Evolutionary conservation across 2,797 vertebrate genomes (phyloP), one percentile per base, ranked within the genome.

Genomic region (Gobio occitaniae): DNA sequence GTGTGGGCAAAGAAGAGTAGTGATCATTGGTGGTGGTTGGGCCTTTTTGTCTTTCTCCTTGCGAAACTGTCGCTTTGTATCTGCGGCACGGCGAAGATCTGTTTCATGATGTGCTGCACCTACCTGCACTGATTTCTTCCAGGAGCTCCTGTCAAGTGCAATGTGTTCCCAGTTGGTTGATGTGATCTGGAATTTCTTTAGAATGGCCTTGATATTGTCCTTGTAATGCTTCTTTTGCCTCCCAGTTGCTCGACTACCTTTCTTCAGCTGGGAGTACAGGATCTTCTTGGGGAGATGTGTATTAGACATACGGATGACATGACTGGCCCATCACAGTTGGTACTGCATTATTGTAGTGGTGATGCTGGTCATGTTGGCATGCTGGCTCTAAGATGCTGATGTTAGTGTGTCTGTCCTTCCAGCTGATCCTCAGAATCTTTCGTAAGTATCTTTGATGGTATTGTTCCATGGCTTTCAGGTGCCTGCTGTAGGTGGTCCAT

Each of bases 351-450:
- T 50, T 50, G 15, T 5, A 50, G 48, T 15, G 48, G 48, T 48
- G 48, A 15, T 48, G 13, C 48, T 48, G 12, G 3, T 21, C 25
- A 78, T 78, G 36, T 83, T 78, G 38, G 32, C 32, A 32, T 32
- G 25, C 81, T 69, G 82, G 36, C 32, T 5, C 77, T 16, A 86
- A 36, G 48, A 86, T 0, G 4, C 38, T 88, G 54, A 50, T 59
- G 36, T 82, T 82, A 12, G 71, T 86, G 44, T 32, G 1, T 78
- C 21, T 78, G 13, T 82, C 87, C 61, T 88, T 8, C 48, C 82
- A 88, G 25, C 56, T 84, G 52, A 86, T 69, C 71, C 25, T 38
- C 72, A 74, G n/a, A 41, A 84, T 88, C 6, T 74, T 88, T 41
- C 4, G 12, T 47, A 63, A 63, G 13, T 15, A 47, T 29, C 56